Evolutionary conservation across 2,797 vertebrate species (phyloP).

Genomic region (Acanthis flammea): DNA sequence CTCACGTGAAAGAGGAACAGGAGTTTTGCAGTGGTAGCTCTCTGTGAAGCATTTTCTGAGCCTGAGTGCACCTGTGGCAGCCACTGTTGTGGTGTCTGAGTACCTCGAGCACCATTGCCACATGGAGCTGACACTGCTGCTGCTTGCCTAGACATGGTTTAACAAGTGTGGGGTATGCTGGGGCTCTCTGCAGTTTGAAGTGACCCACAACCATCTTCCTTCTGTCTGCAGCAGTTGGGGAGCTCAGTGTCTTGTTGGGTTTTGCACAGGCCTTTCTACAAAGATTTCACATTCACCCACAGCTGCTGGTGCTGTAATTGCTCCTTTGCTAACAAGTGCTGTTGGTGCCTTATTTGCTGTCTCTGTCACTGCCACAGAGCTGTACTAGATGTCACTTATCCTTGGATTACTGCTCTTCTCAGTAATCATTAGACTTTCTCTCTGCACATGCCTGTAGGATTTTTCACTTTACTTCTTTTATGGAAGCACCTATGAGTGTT

Average conservation of each 20-base stretch:
- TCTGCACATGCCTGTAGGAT: neutral
- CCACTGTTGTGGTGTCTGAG: neutral
- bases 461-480: neutral
- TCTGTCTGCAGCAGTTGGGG: neutral
- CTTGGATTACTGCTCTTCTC: neutral
- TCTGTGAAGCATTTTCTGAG: neutral
- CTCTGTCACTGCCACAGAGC: neutral
- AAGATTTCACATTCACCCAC: neutral
- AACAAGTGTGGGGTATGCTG: neutral
- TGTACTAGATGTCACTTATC: neutral
- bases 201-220: neutral
- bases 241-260: neutral
- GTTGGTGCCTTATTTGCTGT: neutral
- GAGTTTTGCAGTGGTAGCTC: neutral
- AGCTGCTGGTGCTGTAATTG: neutral
- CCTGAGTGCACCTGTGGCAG: neutral
- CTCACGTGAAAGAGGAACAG: neutral
- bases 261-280: neutral
- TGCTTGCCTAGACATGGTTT: rapidly evolving
- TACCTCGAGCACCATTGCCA: neutral
- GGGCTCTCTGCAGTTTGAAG: neutral
- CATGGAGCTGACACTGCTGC: neutral
- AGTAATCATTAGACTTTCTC: neutral
- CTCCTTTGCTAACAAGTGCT: neutral
- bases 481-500: neutral